Conservation (phyloP, 2,888 invertebrate species). For the Bursaphelenchus okinawaensis region DNA sequence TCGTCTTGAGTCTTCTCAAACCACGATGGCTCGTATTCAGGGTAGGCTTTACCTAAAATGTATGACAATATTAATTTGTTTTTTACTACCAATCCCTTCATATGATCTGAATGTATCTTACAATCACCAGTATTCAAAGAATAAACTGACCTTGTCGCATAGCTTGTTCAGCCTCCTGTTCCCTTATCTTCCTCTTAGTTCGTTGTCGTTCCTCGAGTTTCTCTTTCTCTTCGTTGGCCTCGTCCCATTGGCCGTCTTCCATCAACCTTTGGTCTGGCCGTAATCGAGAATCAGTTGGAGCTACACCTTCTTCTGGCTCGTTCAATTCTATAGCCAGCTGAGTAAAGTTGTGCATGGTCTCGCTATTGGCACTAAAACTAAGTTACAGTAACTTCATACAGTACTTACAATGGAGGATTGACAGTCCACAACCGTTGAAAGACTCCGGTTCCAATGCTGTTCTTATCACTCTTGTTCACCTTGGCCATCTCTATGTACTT, state of each 20-base stretch:
- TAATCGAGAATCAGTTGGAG: slow-evolving; percentile 85
- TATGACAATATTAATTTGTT: too few relatives aligned
- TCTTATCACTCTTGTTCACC: slow-evolving; percentile 61
- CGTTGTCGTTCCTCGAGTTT: slow-evolving; percentile 92
- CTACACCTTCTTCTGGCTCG: slow-evolving; percentile 82
- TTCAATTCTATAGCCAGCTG: slow-evolving; percentile 90
- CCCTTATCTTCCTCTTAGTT: slow-evolving; percentile 70
- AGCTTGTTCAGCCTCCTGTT: slow-evolving; percentile 71
- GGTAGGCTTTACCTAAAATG: slow-evolving; percentile 25
- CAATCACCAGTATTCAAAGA: background rate
- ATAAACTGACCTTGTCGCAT: slow-evolving; percentile 60
- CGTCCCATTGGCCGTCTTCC: slow-evolving; percentile 80
- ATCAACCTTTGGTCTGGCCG: slow-evolving; percentile 95
- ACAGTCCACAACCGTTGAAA: slow-evolving; percentile 81
- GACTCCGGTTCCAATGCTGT: slow-evolving; percentile 83
- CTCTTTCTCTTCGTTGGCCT: slow-evolving; percentile 67
- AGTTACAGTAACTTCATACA: slow-evolving; percentile 18
- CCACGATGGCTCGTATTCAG: slow-evolving; percentile 35
- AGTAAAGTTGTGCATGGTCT: slow-evolving; percentile 86
- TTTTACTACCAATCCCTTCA: too few relatives aligned
- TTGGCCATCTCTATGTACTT: slow-evolving; percentile 81
- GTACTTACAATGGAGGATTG: slow-evolving; percentile 64
- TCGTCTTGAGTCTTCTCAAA: slow-evolving; percentile 66
- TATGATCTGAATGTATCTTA: too few relatives aligned
- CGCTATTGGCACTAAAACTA: slow-evolving; percentile 64